A percentile compares a stretch with the other conserved stretches of the same genome.
phyloP scores from a whole-genome alignment of 2,888 invertebrate genomes.

The Stenotaenia linearis region DNA sequence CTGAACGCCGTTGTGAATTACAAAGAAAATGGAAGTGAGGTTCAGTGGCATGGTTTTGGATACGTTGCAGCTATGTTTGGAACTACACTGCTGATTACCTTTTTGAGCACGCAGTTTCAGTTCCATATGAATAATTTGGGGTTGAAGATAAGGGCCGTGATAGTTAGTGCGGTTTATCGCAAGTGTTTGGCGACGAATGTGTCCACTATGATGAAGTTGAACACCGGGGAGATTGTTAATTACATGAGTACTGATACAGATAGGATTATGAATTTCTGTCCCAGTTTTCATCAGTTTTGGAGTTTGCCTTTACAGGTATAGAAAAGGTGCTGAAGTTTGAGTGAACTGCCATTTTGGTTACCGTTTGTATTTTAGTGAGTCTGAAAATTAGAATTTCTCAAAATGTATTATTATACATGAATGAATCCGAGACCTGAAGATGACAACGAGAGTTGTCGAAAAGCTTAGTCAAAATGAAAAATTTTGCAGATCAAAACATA shows the following conservation, averaged over 20 bases:
- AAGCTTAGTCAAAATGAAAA: too few species aligned
- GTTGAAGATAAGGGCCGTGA: constrained; percentile 76
- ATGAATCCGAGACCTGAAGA: too few species aligned
- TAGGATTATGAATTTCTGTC: constrained; percentile 88
- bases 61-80: constrained; percentile 60
- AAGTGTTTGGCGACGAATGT: constrained; percentile 56
- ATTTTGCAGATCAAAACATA: too few species aligned
- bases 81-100: constrained; percentile 63
- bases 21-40: constrained; percentile 64
- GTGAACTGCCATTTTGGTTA: too few species aligned
- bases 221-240: constrained; percentile 84
- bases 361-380: too few species aligned
- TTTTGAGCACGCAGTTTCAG: constrained; percentile 82
- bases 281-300: constrained; percentile 95
- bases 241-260: constrained; percentile 96
- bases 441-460: too few species aligned
- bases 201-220: constrained; percentile 50
- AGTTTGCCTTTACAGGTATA: constrained; percentile 84
- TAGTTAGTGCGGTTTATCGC: constrained; percentile 75
- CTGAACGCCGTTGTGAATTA: constrained; percentile 74
- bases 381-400: too few species aligned
- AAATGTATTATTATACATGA: too few species aligned
- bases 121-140: constrained; percentile 78
- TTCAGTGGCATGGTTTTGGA: constrained; percentile 45
- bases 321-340: too few species aligned